phyloP scores from a whole-genome alignment of 1,140 invertebrate genomes.

The Bombus vancouverensis region DNA sequence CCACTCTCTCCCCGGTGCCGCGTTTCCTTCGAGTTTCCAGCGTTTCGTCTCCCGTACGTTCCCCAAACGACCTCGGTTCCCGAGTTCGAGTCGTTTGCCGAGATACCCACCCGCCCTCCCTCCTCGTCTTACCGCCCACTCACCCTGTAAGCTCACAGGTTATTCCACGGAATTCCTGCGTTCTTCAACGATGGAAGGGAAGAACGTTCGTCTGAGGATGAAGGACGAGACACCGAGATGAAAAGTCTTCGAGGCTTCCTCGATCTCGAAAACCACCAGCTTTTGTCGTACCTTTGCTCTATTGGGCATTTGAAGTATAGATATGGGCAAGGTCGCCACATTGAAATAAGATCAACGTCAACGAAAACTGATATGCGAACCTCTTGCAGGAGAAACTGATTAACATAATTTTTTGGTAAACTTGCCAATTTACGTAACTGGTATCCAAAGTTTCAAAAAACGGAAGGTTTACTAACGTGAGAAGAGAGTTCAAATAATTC shows the following conservation, averaged over 20 bases:
- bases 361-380: too few species aligned
- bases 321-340: not conserved
- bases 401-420: too few species aligned
- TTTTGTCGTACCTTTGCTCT: not conserved
- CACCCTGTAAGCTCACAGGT: slow-evolving; percentile 17
- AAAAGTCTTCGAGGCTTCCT: slow-evolving; percentile 4
- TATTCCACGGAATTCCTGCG: slow-evolving; percentile 53
- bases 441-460: too few species aligned
- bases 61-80: slow-evolving; percentile 62
- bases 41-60: slow-evolving; percentile 70
- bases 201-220: slow-evolving; percentile 43
- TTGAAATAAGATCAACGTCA: too few species aligned
- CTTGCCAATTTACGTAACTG: too few species aligned
- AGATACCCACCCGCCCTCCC: slow-evolving; percentile 51
- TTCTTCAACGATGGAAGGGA: slow-evolving; percentile 37
- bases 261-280: too few species aligned
- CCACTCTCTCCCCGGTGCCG: slow-evolving; percentile 28
- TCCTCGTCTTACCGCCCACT: not conserved
- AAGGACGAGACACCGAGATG: slow-evolving; percentile 25
- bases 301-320: not conserved
- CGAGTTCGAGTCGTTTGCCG: slow-evolving; percentile 64
- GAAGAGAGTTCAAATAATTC: too few species aligned
- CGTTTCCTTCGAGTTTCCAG: slow-evolving; percentile 68
- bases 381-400: too few species aligned
- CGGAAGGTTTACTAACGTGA: too few species aligned